Evolutionary conservation across 1,140 invertebrate genomes (phyloP), one percentile per base, ranked within the genome.

Genomic region (Campoletis sonorensis): DNA sequence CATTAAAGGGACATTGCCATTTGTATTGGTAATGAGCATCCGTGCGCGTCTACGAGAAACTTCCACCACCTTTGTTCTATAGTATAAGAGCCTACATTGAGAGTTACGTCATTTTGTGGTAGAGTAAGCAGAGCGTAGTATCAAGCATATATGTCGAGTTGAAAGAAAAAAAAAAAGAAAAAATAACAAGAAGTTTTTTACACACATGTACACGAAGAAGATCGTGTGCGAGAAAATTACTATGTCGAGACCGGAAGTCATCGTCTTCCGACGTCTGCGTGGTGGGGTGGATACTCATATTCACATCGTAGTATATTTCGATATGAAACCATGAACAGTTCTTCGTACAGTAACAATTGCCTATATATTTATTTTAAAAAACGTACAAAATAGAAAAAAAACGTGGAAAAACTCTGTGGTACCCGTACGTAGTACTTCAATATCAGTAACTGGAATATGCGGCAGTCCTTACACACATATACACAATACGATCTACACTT

Each of bases 1-100:
- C 61, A 78, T 79, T 79, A 79, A 79, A 79, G 77, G 77, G 77
- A 79, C 77, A 64, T 79, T 79, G 58, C 77, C 77, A 37, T 79
- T 79, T 79, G 77, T 67, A 79, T 70, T 33, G 64, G 58, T 79
- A 79, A 67, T 67, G 77, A 79, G 77, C 64, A 67, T 40, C 77
- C 64, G 64, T 79, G 77, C 77, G 72, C 11, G 72, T 75, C 72
- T 75, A 18, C 71, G 71, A 73, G 71, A 73, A 73, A 73, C 30
- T 40, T 18, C 40, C 71, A 10, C 27, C 26, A 49, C n/a, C 54
- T 58, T 58, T 58, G 54, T 58, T 58, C 18, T 58, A 58, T 58
- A 58, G 49, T 54, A 23, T 1, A 58, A n/a, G 13, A n/a, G 54
- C 8, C 4, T 13, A 21, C 23, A 30, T 27, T 26, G 68, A 40